A percentile compares a stretch with the other conserved stretches of the same genome.
phyloP scores from a whole-genome alignment of 2,888 invertebrate species.

The Zygogramma bicolorata region DNA sequence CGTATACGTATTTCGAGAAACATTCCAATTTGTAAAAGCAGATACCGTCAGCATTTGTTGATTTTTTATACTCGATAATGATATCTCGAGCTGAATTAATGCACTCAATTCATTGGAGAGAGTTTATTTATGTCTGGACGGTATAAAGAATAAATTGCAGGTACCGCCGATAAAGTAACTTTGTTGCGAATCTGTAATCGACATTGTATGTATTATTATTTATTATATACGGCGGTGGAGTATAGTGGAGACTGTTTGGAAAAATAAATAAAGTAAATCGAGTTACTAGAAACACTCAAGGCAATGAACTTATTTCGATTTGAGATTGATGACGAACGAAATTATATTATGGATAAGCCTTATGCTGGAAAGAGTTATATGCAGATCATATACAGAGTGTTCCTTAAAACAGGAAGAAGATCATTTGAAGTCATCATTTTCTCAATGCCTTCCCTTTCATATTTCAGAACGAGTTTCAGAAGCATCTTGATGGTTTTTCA shows the following conservation, averaged over 20 bases:
- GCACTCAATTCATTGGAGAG: conserved; percentile 16
- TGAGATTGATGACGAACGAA: not conserved
- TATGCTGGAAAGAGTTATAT: too few species aligned
- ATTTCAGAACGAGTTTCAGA: too few species aligned
- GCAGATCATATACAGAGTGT: too few species aligned
- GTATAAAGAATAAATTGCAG: conserved; percentile 29
- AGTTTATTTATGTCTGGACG: conserved; percentile 31
- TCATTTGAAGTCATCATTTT: too few species aligned
- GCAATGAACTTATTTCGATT: not conserved
- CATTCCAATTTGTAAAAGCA: not conserved
- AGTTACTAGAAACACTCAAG: not conserved
- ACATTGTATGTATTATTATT: too few species aligned
- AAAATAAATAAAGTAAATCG: not conserved
- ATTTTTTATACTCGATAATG: not conserved
- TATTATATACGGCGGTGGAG: not conserved
- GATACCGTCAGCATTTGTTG: not conserved
- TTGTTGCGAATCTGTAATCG: conserved; percentile 17
- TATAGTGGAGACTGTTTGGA: not conserved
- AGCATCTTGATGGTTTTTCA: too few species aligned
- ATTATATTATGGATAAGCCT: too few species aligned
- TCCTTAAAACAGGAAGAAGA: too few species aligned
- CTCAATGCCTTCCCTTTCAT: too few species aligned
- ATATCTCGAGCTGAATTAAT: conserved; percentile 10
- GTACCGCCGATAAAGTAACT: conserved; percentile 24
- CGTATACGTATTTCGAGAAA: not conserved